Evolutionary conservation across 2,888 invertebrate genomes (phyloP).

Genomic region (Antitype chi): DNA sequence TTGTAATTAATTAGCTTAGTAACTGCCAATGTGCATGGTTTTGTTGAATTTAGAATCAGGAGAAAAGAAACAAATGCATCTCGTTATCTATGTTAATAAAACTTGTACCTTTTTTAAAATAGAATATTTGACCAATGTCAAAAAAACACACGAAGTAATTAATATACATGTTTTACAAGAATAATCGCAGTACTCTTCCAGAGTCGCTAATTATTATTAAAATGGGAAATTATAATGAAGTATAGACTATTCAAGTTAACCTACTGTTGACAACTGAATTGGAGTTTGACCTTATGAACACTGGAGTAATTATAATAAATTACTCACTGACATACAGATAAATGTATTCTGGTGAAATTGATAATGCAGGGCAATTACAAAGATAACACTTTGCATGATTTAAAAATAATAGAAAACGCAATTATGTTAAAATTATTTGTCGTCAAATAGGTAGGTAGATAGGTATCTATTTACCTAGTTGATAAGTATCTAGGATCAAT

Average conservation of each 20-base stretch:
- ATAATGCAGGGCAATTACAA: conserved; percentile 37
- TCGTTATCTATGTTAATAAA: neutral
- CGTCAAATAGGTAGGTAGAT: neutral
- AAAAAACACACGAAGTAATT: neutral
- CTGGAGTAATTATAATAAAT: conserved; percentile 49
- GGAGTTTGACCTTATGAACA: conserved; percentile 44
- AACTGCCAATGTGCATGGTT: neutral
- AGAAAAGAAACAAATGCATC: neutral
- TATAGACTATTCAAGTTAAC: conserved; percentile 4
- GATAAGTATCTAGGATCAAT: neutral
- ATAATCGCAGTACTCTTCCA: conserved; percentile 11
- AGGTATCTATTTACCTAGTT: no score
- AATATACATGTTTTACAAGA: neutral
- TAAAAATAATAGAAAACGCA: conserved; percentile 4
- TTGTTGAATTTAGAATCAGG: neutral
- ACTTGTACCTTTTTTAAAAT: neutral
- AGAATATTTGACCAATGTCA: neutral
- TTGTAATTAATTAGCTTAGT: neutral
- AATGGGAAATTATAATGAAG: conserved; percentile 2
- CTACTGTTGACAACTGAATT: conserved; percentile 6
- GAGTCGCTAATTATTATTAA: neutral
- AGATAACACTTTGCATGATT: conserved; percentile 28
- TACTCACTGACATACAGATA: conserved; percentile 41
- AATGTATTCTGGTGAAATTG: conserved; percentile 43
- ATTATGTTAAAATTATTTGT: conserved; percentile 5